Conservation (phyloP, 2,797 vertebrate genomes). For the Lophotriccus pileatus region DNA sequence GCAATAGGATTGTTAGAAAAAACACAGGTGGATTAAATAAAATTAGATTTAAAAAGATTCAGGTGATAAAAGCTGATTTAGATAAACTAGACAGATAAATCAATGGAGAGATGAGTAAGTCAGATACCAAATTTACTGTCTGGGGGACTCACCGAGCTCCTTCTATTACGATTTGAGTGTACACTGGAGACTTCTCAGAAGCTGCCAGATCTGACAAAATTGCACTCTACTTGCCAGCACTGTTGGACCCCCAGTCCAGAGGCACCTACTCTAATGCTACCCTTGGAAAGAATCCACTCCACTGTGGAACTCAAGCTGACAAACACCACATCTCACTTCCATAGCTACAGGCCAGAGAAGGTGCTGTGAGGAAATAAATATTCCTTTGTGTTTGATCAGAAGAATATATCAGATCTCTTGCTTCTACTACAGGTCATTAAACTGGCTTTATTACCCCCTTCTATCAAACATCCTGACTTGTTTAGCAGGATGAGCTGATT, state of each 20-base stretch:
- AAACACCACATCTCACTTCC: neutral
- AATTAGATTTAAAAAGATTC: neutral
- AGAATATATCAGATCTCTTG: neutral
- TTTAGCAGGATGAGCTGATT: neutral
- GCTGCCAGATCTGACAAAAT: neutral
- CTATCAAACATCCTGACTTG: neutral
- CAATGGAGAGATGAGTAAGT: neutral
- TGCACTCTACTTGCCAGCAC: neutral
- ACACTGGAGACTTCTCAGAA: neutral
- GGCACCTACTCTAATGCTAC: neutral
- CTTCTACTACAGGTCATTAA: neutral
- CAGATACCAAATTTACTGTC: neutral
- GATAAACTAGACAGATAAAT: neutral
- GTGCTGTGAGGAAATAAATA: neutral
- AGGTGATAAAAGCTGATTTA: slow-evolving; percentile 2
- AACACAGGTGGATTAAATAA: neutral
- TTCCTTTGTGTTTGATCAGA: neutral
- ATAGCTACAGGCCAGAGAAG: neutral
- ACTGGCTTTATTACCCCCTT: neutral
- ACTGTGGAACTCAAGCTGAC: neutral
- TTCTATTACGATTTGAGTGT: neutral
- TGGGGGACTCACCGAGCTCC: neutral
- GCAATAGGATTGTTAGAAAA: neutral
- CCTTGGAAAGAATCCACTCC: neutral
- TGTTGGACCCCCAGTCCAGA: neutral